Conservation (phyloP, 2,888 invertebrate genomes). For the Escarpia spicata region DNA sequence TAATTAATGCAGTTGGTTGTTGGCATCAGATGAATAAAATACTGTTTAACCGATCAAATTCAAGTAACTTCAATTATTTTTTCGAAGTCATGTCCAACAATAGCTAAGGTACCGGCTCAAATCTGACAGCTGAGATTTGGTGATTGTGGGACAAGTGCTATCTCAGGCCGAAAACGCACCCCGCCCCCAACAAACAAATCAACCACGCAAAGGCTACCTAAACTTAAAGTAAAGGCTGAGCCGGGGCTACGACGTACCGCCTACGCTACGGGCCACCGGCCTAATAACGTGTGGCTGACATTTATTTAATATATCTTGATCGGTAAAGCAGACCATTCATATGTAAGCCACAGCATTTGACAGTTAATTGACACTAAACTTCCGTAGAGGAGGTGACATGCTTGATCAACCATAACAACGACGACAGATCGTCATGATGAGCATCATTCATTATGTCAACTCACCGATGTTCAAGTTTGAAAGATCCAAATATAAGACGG, state of each 20-base stretch:
- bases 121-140: too few species aligned
- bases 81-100: too few species aligned
- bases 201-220: too few species aligned
- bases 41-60: too few species aligned
- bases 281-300: background rate
- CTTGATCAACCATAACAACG: background rate
- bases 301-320: background rate
- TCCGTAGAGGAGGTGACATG: background rate
- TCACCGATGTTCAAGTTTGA: constrained; percentile 1
- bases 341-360: background rate
- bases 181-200: too few species aligned
- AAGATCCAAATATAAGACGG: constrained; percentile 13
- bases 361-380: background rate
- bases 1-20: too few species aligned
- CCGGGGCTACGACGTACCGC: background rate
- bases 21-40: too few species aligned
- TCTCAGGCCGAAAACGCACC: too few species aligned
- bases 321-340: background rate
- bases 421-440: background rate
- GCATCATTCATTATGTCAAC: background rate
- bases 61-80: too few species aligned
- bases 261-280: background rate
- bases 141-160: too few species aligned
- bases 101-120: too few species aligned
- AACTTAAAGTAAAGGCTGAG: too few species aligned